Evolutionary conservation across 2,888 invertebrate species (phyloP).

Genomic region (Coecobrya sp.): DNA sequence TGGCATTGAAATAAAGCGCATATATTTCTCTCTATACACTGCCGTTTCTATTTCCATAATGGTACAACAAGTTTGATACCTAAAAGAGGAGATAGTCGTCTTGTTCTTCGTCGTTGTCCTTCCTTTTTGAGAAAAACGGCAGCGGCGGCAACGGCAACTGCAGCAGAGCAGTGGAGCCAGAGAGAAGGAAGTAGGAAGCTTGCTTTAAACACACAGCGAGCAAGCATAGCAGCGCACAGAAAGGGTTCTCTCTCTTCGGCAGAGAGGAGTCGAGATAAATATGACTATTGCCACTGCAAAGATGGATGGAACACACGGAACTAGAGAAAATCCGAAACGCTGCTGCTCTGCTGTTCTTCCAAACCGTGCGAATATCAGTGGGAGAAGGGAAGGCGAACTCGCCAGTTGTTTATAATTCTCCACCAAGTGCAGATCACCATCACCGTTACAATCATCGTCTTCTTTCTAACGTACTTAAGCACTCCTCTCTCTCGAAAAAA

Average conservation of each 20-base stretch:
- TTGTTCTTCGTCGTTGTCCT: slow-evolving; percentile 15
- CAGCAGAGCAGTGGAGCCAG: neutral
- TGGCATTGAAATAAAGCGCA: slow-evolving; percentile 43
- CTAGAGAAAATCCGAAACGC: slow-evolving; percentile 48
- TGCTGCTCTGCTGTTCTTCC: slow-evolving; percentile 1
- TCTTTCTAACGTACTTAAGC: neutral
- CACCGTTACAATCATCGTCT: slow-evolving; percentile 7
- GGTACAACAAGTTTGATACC: slow-evolving; percentile 12
- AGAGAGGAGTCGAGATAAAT: neutral
- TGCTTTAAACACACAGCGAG: neutral
- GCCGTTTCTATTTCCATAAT: slow-evolving; percentile 35
- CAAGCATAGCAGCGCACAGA: neutral
- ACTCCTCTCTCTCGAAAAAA: neutral
- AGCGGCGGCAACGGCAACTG: neutral
- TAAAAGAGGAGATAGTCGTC: slow-evolving; percentile 18
- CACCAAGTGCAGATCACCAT: slow-evolving; percentile 75
- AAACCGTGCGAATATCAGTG: slow-evolving; percentile 39
- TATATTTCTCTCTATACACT: too few species aligned
- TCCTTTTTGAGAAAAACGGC: neutral
- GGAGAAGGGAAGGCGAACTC: slow-evolving; percentile 52
- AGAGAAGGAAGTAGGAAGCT: slow-evolving; percentile 26
- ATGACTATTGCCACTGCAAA: neutral
- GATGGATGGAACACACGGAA: neutral
- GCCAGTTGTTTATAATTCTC: slow-evolving; percentile 76
- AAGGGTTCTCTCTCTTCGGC: slow-evolving; percentile 5